A percentile compares a stretch with the other conserved stretches of the same genome.
Conservation (phyloP, 2,888 invertebrate species). For the Catocala fraxini region DNA sequence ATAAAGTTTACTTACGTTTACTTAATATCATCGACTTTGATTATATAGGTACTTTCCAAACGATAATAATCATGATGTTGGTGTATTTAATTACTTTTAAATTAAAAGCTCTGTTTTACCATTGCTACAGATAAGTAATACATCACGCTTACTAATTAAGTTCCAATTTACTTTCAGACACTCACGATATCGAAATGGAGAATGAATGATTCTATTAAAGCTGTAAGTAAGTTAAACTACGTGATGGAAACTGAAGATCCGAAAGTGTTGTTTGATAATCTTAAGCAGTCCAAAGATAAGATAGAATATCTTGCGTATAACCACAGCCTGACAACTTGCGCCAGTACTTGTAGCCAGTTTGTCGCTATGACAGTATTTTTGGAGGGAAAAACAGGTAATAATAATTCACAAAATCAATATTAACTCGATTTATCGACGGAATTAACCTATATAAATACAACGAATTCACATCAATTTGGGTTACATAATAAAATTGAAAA, state of each 20-base stretch:
- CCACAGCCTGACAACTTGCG: conserved; percentile 80
- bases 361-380: conserved; percentile 85
- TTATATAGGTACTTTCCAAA: no score
- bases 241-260: conserved; percentile 57
- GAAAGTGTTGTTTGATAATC: conserved; percentile 63
- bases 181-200: conserved; percentile 60
- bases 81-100: no score
- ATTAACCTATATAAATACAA: no score
- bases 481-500: no score
- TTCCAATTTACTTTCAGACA: conserved; percentile 55
- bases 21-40: no score
- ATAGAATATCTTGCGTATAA: conserved; percentile 59
- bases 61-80: no score
- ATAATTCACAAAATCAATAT: no score
- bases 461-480: no score
- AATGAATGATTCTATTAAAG: conserved; percentile 63
- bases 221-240: conserved; percentile 65
- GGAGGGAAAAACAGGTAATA: conserved; percentile 79
- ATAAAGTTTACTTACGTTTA: no score
- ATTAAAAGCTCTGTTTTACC: no score
- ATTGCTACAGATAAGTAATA: not conserved
- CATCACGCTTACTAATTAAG: not conserved
- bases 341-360: conserved; percentile 86
- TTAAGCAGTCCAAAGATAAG: conserved; percentile 54
- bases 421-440: no score